Percentiles rank a stretch among this genome's conserved stretches.
phyloP scores from a whole-genome alignment of 2,113 vertebrate genomes.

The Recurvirostra avosetta region DNA sequence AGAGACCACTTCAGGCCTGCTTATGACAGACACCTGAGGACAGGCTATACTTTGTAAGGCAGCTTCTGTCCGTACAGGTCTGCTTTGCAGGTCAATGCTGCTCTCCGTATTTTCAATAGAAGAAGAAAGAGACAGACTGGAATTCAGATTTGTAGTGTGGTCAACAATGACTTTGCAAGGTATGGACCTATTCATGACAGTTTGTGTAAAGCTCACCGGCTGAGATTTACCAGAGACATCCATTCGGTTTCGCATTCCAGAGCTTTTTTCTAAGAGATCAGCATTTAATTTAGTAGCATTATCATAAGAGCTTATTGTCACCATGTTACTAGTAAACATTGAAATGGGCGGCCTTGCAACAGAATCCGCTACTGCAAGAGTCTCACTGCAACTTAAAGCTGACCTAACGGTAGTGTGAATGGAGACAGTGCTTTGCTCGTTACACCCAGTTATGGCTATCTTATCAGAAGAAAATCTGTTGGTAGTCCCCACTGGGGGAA shows the following conservation, averaged over 20 bases:
- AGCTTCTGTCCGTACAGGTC: slow-evolving; percentile 72
- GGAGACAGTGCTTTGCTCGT: slow-evolving; percentile 62
- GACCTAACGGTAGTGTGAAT: slow-evolving; percentile 63
- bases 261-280: slow-evolving; percentile 71
- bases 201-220: slow-evolving; percentile 64
- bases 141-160: slow-evolving; percentile 77
- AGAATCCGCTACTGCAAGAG: slow-evolving; percentile 37
- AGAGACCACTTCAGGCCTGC: slow-evolving; percentile 73
- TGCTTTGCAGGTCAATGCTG: slow-evolving; percentile 68
- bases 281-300: slow-evolving; percentile 62
- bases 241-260: slow-evolving; percentile 63
- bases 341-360: slow-evolving; percentile 62
- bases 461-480: slow-evolving; percentile 75
- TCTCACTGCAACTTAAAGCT: slow-evolving; percentile 64
- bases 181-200: slow-evolving; percentile 78
- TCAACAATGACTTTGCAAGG: slow-evolving; percentile 86
- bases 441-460: slow-evolving; percentile 71
- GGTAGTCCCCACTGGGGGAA: slow-evolving; percentile 68
- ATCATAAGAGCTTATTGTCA: slow-evolving; percentile 66
- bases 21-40: slow-evolving; percentile 83
- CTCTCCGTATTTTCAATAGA: slow-evolving; percentile 68
- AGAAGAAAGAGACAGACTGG: slow-evolving; percentile 70
- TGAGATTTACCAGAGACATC: slow-evolving; percentile 72
- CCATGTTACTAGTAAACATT: slow-evolving; percentile 75
- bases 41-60: slow-evolving; percentile 69